These are phyloP conservation scores for Ectemnius cavifrons DNA, from an alignment of 2,888 invertebrate species.

Conservation along the genomic window DNA sequence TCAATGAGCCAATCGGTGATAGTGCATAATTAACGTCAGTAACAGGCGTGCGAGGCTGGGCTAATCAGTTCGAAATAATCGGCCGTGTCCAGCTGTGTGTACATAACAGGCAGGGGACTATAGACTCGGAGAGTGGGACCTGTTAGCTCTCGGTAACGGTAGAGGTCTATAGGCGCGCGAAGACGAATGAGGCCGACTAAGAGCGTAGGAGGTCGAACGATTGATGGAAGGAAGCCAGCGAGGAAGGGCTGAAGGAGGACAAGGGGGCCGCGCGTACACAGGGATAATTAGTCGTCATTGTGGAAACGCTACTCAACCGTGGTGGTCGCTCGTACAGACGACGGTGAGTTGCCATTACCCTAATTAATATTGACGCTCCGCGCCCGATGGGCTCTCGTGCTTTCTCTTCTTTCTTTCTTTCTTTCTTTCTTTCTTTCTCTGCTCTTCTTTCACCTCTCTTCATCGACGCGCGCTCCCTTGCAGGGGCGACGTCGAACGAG, in stretches of 20 bases:
- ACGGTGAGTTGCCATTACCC: constrained; percentile 59
- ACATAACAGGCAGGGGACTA: constrained; percentile 20
- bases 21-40: constrained; percentile 46
- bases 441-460: not conserved
- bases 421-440: not conserved
- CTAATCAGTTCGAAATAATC: constrained; percentile 48
- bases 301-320: constrained; percentile 53
- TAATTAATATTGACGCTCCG: constrained; percentile 69
- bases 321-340: constrained; percentile 15
- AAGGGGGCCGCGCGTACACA: constrained; percentile 15
- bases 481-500: not conserved
- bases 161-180: no score
- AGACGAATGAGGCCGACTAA: no score
- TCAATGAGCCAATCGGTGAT: constrained; percentile 39
- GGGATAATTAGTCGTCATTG: constrained; percentile 65
- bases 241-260: constrained; percentile 4
- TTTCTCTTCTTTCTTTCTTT: constrained; percentile 3
- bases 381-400: constrained; percentile 29
- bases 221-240: not conserved
- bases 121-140: constrained; percentile 30
- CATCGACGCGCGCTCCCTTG: not conserved
- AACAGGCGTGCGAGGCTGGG: constrained; percentile 17
- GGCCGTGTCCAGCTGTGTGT: constrained; percentile 29
- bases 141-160: no score
- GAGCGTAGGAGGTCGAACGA: not conserved